Evolutionary conservation across 2,113 vertebrate genomes (phyloP).

Genomic region (Coptodon rendalli): DNA sequence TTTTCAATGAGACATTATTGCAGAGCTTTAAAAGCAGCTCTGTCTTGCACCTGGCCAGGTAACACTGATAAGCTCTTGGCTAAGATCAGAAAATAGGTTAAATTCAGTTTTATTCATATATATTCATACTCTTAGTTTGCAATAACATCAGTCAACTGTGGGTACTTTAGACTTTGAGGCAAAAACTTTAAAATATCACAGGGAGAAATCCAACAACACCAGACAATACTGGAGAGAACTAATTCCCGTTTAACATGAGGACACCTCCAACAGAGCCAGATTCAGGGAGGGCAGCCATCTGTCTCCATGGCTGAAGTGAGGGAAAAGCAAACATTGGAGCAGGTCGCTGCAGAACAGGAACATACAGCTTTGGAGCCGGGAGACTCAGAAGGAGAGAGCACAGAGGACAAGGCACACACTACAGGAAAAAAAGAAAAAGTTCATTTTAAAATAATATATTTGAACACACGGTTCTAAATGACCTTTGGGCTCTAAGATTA

Average conservation of each 20-base stretch:
- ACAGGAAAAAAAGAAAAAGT: not conserved
- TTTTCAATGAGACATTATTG: not conserved
- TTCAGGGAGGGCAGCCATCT: not conserved
- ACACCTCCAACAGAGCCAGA: not conserved
- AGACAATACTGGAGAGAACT: not conserved
- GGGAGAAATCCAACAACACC: not conserved
- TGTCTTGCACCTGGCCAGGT: not conserved
- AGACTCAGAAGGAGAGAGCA: not conserved
- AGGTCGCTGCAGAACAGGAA: not conserved
- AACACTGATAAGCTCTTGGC: not conserved
- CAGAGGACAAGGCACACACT: rapidly evolving
- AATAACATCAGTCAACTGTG: not conserved
- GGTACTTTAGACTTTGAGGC: rapidly evolving
- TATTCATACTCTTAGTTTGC: not conserved
- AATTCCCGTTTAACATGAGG: not conserved
- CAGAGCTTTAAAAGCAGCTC: not conserved
- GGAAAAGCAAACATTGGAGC: not conserved
- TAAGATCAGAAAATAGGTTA: not conserved
- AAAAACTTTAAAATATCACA: not conserved
- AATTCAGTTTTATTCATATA: not conserved
- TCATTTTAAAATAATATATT: not conserved
- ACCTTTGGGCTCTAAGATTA: not conserved
- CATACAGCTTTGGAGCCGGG: not conserved
- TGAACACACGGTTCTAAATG: rapidly evolving
- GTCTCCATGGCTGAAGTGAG: not conserved